Base-by-base conservation (phyloP, 2,888 invertebrate genomes). In the Spicauda simplicius region DNA sequence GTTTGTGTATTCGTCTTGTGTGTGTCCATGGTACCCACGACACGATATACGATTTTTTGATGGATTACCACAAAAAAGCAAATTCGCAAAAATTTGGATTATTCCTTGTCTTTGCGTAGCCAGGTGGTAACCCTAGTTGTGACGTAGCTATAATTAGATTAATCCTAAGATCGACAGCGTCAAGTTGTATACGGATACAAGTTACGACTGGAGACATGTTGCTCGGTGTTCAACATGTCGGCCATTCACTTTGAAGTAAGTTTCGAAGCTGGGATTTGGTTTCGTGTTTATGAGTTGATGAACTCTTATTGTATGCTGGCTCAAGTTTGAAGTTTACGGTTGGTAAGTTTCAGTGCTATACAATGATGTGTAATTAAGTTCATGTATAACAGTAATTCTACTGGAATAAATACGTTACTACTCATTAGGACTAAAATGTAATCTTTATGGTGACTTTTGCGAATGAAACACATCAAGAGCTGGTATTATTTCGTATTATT, bases 81-180 rank as follows among this genome's bases (percentile, higher is more conserved):
- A n/a, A n/a, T n/a, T n/a, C n/a, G n/a, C n/a, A n/a, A n/a, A n/a
- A n/a, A n/a, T n/a, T n/a, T n/a, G n/a, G n/a, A n/a, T n/a, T n/a
- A n/a, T n/a, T n/a, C n/a, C n/a, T n/a, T n/a, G n/a, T n/a, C n/a
- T n/a, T n/a, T n/a, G n/a, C n/a, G n/a, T n/a, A n/a, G n/a, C n/a
- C 33, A 10, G 33, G 3, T 33, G 33, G 10, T 0, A 33, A 33
- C 33, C 33, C 33, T 33, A 14, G 19, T 7, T 8, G 30, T n/a
- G 19, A 41, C 41, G 19, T 41, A 14, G 16, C 19, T 19, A 41
- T 41, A 14, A 37, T 19, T 37, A 19, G 41, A 12, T 19, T 19
- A 41, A 16, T 41, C 16, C 48, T 14, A 48, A 12, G 48, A 55
- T 57, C 57, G 57, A 57, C 41, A 20, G 57, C 14, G 19, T 56